These are phyloP conservation scores for Rana temporaria DNA, from an alignment of 2,113 vertebrate genomes.

Conservation along the genomic window DNA sequence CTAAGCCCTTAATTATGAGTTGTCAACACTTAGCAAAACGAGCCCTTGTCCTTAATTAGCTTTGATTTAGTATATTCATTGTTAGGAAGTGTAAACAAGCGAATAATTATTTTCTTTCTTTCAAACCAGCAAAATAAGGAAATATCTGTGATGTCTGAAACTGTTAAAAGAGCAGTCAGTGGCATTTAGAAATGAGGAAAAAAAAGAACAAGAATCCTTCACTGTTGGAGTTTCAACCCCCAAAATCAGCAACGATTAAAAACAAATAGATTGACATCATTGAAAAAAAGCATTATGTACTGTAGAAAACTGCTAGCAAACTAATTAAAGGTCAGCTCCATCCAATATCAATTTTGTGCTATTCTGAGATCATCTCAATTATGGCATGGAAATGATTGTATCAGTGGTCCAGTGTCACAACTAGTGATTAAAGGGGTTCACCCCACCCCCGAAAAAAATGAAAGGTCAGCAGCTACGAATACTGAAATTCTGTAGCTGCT, in stretches of 20 bases:
- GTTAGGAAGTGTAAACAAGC: constrained; percentile 52
- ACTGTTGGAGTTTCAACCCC: constrained; percentile 5
- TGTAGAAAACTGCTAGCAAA: background rate
- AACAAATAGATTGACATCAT: background rate
- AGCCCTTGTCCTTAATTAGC: constrained; percentile 53
- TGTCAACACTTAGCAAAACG: constrained; percentile 55
- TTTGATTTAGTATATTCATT: constrained; percentile 55
- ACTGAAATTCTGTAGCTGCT: no score
- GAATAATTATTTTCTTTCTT: constrained; percentile 54
- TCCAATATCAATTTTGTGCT: no score
- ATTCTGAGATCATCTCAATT: no score
- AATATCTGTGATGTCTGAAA: constrained; percentile 41
- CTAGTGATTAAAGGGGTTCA: no score
- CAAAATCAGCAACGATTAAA: background rate
- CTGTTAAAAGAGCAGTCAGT: constrained; percentile 49
- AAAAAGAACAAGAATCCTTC: background rate
- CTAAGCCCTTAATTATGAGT: constrained; percentile 55
- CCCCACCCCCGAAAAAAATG: no score
- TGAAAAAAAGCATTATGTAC: background rate
- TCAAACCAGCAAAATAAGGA: constrained; percentile 47
- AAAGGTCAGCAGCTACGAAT: no score
- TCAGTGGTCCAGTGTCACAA: no score
- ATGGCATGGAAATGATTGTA: no score
- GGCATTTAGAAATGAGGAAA: constrained; percentile 24
- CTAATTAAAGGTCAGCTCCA: no score